These are phyloP conservation scores for Spodoptera picta DNA, from an alignment of 2,888 invertebrate species.

Conservation along the genomic window DNA sequence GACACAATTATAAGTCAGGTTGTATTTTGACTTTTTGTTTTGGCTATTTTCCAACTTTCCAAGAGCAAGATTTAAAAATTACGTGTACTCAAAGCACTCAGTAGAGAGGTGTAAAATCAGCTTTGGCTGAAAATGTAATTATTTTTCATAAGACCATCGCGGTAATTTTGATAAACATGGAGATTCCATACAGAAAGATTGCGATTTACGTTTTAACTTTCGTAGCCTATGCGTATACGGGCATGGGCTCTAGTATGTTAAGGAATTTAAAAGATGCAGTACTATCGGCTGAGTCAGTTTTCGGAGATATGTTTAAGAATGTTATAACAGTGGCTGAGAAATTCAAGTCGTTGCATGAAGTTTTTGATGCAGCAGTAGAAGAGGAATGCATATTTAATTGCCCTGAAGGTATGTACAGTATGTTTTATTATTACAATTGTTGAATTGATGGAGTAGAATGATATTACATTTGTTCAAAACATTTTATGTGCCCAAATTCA, in stretches of 20 bases:
- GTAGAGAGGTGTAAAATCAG: neutral
- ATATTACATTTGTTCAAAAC: no score
- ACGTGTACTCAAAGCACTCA: conserved; percentile 53
- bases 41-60: conserved; percentile 51
- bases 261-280: conserved; percentile 93
- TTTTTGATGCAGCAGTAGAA: conserved; percentile 95
- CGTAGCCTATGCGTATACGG: conserved; percentile 93
- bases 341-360: conserved; percentile 93
- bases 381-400: conserved; percentile 94
- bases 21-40: conserved; percentile 32
- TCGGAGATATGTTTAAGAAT: conserved; percentile 93
- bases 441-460: no score
- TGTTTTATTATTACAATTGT: no score
- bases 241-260: conserved; percentile 93
- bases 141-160: conserved; percentile 4
- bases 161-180: conserved; percentile 84
- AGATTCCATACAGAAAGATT: conserved; percentile 92
- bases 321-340: conserved; percentile 92
- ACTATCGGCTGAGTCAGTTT: conserved; percentile 93
- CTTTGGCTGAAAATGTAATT: conserved; percentile 12
- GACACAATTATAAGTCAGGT: neutral
- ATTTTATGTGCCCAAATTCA: no score
- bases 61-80: conserved; percentile 40
- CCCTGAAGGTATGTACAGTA: conserved; percentile 89
- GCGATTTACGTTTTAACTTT: conserved; percentile 93